Evolutionary conservation across 2,888 invertebrate species (phyloP).

Genomic region (Chromoteleia sp.): DNA sequence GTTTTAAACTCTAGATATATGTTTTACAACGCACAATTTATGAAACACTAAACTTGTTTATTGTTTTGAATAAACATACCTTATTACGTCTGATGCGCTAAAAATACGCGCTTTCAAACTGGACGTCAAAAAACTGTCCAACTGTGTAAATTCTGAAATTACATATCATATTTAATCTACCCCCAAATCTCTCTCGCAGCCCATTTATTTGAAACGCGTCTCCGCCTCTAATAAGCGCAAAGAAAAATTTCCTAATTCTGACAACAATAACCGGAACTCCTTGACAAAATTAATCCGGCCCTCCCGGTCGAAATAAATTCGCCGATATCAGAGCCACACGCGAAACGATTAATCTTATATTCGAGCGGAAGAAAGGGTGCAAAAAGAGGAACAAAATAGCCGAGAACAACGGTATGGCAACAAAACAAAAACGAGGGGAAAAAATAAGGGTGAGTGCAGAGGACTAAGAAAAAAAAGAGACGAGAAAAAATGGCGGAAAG

Average conservation of each 20-base stretch:
- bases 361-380: constrained; percentile 59
- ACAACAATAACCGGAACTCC: constrained; percentile 57
- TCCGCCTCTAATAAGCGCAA: constrained; percentile 29
- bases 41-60: too few species aligned
- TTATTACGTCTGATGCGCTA: too few species aligned
- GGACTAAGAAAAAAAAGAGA: constrained; percentile 12
- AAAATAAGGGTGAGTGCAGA: constrained; percentile 37
- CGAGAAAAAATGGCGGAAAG: background rate
- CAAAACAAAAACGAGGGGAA: constrained; percentile 42
- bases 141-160: constrained; percentile 18
- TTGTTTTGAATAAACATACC: too few species aligned
- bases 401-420: constrained; percentile 51
- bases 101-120: too few species aligned
- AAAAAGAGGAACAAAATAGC: constrained; percentile 54
- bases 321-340: constrained; percentile 69
- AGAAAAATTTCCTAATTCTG: constrained; percentile 57
- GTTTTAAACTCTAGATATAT: too few species aligned
- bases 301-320: constrained; percentile 62
- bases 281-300: constrained; percentile 55
- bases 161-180: constrained; percentile 18
- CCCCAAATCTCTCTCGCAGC: constrained; percentile 15
- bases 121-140: constrained; percentile 1
- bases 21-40: too few species aligned
- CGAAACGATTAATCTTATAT: constrained; percentile 70
- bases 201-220: constrained; percentile 37